phyloP scores from a whole-genome alignment of 2,888 invertebrate genomes.

The Micropterix aruncella region DNA sequence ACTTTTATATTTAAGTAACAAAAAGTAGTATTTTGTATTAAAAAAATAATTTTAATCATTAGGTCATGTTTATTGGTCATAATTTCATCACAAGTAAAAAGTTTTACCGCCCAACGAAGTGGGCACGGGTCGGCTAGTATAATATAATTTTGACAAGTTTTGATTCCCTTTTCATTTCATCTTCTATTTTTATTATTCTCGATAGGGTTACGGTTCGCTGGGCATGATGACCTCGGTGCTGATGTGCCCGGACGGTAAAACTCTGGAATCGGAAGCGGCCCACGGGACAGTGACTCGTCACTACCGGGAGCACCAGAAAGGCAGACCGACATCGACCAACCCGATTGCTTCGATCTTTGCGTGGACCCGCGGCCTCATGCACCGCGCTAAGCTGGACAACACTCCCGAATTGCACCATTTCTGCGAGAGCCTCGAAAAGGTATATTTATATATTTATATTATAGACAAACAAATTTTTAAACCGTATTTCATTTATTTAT shows the following conservation, averaged over 20 bases:
- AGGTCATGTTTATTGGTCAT: no score
- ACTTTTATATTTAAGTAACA: no score
- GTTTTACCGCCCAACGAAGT: no score
- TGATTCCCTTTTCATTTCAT: no score
- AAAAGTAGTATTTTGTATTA: no score
- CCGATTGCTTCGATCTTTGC: constrained; percentile 87
- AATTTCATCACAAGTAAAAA: no score
- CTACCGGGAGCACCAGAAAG: constrained; percentile 78
- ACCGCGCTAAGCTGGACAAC: constrained; percentile 68
- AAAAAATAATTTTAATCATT: no score
- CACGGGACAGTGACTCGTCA: constrained; percentile 87
- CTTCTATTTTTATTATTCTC: not conserved
- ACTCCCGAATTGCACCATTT: constrained; percentile 64
- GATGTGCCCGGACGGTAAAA: constrained; percentile 72
- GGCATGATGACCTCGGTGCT: constrained; percentile 88
- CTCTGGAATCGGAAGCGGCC: constrained; percentile 83
- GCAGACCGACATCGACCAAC: constrained; percentile 77
- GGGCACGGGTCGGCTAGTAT: no score
- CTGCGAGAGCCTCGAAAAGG: constrained; percentile 54
- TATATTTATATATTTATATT: no score
- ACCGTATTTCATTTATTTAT: no score
- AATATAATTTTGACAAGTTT: no score
- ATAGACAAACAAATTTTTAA: no score
- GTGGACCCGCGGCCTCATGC: constrained; percentile 75
- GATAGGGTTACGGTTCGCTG: constrained; percentile 59